These are phyloP conservation scores for Apis dorsata DNA, from an alignment of 1,140 invertebrate genomes.

Conservation along the genomic window DNA sequence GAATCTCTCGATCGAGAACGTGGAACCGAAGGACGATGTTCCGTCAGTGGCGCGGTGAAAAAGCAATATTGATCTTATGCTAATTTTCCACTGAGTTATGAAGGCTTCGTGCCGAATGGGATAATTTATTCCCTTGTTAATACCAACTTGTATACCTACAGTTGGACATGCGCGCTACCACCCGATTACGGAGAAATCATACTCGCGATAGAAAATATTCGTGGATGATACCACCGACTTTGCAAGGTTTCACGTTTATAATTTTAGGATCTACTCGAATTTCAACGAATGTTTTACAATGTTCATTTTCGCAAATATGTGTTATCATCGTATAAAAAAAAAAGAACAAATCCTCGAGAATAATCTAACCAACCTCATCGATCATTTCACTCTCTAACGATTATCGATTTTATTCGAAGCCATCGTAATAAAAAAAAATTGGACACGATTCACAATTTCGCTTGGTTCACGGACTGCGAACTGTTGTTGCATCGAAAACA, in stretches of 20 bases:
- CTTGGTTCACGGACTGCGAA: slow-evolving; percentile 13
- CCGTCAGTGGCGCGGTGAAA: slow-evolving; percentile 64
- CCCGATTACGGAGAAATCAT: slow-evolving; percentile 52
- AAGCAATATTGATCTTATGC: slow-evolving; percentile 74
- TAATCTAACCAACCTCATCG: slow-evolving; percentile 45
- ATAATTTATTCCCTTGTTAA: slow-evolving; percentile 73
- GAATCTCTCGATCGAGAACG: background rate
- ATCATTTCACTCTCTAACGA: slow-evolving; percentile 55
- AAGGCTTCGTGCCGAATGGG: slow-evolving; percentile 71
- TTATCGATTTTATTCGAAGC: too few relatives aligned
- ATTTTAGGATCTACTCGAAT: background rate
- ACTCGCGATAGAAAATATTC: slow-evolving; percentile 48
- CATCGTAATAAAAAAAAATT: slow-evolving; percentile 4
- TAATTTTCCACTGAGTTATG: slow-evolving; percentile 70
- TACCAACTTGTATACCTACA: slow-evolving; percentile 59
- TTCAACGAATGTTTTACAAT: too few relatives aligned
- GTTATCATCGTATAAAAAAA: too few relatives aligned
- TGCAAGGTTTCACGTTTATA: slow-evolving; percentile 7
- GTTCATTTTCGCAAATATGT: too few relatives aligned
- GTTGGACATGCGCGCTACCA: slow-evolving; percentile 40
- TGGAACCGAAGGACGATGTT: slow-evolving; percentile 23
- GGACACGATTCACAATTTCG: slow-evolving; percentile 52
- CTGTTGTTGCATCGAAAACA: too few relatives aligned
- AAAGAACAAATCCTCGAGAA: too few relatives aligned
- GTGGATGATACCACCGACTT: background rate